Percentiles rank a stretch among this genome's conserved stretches.
These are phyloP conservation scores for Octopus bimaculoides DNA, from an alignment of 1,140 invertebrate genomes.

Conservation along the genomic window DNA sequence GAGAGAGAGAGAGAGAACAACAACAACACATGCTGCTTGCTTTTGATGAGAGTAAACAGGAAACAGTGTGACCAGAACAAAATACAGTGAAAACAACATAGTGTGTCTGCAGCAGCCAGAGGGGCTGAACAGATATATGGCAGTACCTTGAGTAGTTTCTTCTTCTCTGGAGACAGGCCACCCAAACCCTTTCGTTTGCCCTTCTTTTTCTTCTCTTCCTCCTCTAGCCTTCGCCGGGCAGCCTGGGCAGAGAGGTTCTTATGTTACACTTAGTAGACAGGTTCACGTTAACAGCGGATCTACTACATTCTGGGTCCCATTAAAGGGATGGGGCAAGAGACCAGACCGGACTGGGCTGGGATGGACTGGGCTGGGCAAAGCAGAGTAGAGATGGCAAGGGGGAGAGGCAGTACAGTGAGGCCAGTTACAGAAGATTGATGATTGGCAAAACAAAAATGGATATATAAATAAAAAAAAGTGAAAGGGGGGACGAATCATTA, in stretches of 20 bases:
- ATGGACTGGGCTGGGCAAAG: neutral
- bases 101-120: slow-evolving; percentile 11
- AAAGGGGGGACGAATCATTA: too few relatives aligned
- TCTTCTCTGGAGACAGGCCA: slow-evolving; percentile 54
- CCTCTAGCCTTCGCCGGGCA: slow-evolving; percentile 38
- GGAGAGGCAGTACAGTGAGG: neutral
- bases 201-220: slow-evolving; percentile 50
- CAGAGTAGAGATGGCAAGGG: neutral
- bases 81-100: slow-evolving; percentile 12
- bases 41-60: slow-evolving; percentile 12
- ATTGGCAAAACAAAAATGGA: too few relatives aligned
- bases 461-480: too few relatives aligned
- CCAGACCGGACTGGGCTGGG: too few relatives aligned
- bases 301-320: too few relatives aligned
- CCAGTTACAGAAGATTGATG: too few relatives aligned
- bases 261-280: slow-evolving; percentile 3
- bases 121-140: neutral
- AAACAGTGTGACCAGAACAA: slow-evolving; percentile 14
- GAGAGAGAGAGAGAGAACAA: too few relatives aligned
- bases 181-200: slow-evolving; percentile 54
- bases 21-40: slow-evolving; percentile 2
- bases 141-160: slow-evolving; percentile 53
- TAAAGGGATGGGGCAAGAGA: too few relatives aligned
- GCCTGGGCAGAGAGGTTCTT: slow-evolving; percentile 23
- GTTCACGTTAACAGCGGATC: neutral